Evolutionary conservation across 1,140 invertebrate species (phyloP).

Genomic region (Drosophila mojavensis): DNA sequence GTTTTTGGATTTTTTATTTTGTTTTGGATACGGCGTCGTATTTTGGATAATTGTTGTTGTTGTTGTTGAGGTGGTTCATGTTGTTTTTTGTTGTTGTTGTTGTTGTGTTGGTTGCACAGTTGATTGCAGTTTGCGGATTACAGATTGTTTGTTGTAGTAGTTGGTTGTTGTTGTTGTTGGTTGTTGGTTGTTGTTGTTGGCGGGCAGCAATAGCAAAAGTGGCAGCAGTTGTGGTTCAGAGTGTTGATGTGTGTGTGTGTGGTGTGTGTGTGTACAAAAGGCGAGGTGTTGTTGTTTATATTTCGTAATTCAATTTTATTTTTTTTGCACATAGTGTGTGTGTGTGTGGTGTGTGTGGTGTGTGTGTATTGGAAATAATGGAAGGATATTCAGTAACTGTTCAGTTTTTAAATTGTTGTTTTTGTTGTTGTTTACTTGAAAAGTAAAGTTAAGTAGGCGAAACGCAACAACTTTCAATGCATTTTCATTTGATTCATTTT

Average conservation of each 20-base stretch:
- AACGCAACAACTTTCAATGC: constrained; percentile 59
- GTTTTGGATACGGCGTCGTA: constrained; percentile 2
- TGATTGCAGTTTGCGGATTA: constrained; percentile 55
- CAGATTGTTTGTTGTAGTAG: constrained; percentile 46
- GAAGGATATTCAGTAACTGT: constrained; percentile 83
- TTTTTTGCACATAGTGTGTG: constrained; percentile 54
- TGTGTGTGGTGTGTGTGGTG: constrained; percentile 25
- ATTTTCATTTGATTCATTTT: constrained; percentile 14
- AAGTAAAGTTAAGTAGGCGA: constrained; percentile 67
- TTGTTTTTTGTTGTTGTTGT: constrained; percentile 47
- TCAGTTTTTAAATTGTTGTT: constrained; percentile 49
- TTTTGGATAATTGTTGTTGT: constrained; percentile 43
- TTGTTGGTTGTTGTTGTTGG: constrained; percentile 60
- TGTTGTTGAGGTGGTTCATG: constrained; percentile 28
- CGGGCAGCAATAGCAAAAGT: constrained; percentile 77
- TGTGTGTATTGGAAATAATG: constrained; percentile 77
- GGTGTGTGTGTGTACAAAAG: constrained; percentile 36
- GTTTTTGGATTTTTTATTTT: constrained; percentile 22
- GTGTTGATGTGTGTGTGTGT: constrained; percentile 52
- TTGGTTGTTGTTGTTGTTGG: constrained; percentile 51
- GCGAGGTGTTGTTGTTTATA: constrained; percentile 37
- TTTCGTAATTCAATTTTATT: constrained; percentile 37
- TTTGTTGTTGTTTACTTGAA: constrained; percentile 66
- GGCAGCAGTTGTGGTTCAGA: constrained; percentile 74
- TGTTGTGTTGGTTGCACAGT: constrained; percentile 52